Evolutionary conservation across 1,140 invertebrate genomes (phyloP).

Genomic region (Euwallacea similis): DNA sequence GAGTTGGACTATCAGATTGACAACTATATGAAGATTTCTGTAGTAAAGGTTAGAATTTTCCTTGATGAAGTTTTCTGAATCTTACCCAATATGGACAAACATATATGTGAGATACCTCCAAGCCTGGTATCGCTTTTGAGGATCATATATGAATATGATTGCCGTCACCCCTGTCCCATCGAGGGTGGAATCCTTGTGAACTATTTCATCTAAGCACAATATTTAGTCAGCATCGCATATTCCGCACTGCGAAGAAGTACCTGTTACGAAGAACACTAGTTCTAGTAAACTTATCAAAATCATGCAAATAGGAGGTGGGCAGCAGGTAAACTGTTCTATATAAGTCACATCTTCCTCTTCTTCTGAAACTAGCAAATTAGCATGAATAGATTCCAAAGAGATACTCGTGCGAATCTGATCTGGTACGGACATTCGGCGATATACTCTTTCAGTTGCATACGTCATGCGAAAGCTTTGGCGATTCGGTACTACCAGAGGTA

Average conservation of each 20-base stretch:
- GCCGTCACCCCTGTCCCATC: conserved; percentile 52
- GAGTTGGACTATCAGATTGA: conserved; percentile 90
- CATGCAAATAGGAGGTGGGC: conserved; percentile 83
- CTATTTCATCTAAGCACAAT: conserved; percentile 51
- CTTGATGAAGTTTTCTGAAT: conserved; percentile 28
- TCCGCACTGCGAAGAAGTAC: conserved; percentile 14
- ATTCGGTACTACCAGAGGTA: conserved; percentile 75
- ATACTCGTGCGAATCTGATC: conserved; percentile 39
- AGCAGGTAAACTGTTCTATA: conserved; percentile 82
- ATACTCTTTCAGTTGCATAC: too few species aligned
- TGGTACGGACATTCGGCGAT: too few species aligned
- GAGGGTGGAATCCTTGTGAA: conserved; percentile 36
- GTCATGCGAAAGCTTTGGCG: conserved; percentile 8
- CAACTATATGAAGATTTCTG: conserved; percentile 79
- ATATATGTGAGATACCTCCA: conserved; percentile 88
- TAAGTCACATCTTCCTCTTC: conserved; percentile 67
- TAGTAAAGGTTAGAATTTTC: conserved; percentile 55
- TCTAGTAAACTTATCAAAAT: conserved; percentile 71
- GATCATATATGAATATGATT: conserved; percentile 40
- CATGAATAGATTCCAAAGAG: conserved; percentile 57
- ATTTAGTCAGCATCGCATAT: neutral
- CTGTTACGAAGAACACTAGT: conserved; percentile 62
- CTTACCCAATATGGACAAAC: conserved; percentile 90
- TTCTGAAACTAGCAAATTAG: conserved; percentile 3
- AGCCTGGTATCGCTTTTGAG: conserved; percentile 79